phyloP scores from a whole-genome alignment of 2,888 invertebrate species.

The Dolichomitus sp. region DNA sequence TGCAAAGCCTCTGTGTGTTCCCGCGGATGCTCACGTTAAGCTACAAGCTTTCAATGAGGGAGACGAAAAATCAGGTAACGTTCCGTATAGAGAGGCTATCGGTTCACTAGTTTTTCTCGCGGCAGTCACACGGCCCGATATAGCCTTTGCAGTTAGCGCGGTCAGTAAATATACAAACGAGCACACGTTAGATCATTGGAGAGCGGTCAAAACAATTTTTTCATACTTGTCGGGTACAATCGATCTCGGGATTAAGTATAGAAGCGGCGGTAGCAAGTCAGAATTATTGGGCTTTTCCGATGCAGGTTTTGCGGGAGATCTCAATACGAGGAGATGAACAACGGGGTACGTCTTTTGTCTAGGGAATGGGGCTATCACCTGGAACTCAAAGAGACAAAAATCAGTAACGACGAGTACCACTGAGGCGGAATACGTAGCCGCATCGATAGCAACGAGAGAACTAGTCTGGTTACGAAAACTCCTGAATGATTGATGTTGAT shows the following conservation, averaged over 20 bases:
- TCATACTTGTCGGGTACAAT: slow-evolving; percentile 57
- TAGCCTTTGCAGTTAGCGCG: slow-evolving; percentile 25
- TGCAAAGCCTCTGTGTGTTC: slow-evolving; percentile 68
- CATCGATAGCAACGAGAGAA: slow-evolving; percentile 52
- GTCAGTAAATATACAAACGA: slow-evolving; percentile 19
- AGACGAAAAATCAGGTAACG: slow-evolving; percentile 18
- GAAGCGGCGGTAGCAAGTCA: slow-evolving; percentile 52
- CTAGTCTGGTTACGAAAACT: slow-evolving; percentile 1
- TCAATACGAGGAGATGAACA: slow-evolving; percentile 66
- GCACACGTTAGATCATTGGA: slow-evolving; percentile 29
- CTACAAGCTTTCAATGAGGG: neutral
- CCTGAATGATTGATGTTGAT: too few relatives aligned
- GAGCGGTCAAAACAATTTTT: slow-evolving; percentile 60
- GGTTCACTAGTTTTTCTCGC: slow-evolving; percentile 18
- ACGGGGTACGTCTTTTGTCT: slow-evolving; percentile 69
- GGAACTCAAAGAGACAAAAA: slow-evolving; percentile 68
- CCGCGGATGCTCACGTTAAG: slow-evolving; percentile 40
- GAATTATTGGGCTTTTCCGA: slow-evolving; percentile 62
- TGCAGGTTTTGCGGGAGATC: slow-evolving; percentile 66
- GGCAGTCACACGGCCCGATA: slow-evolving; percentile 6
- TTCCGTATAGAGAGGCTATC: slow-evolving; percentile 26
- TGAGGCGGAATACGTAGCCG: slow-evolving; percentile 59
- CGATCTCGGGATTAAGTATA: slow-evolving; percentile 58
- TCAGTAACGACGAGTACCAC: slow-evolving; percentile 59
- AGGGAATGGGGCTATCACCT: slow-evolving; percentile 64